A percentile compares a stretch with the other conserved stretches of the same genome.
These are phyloP conservation scores for Vicugna pacos DNA, from an alignment of 2,113 vertebrate genomes.

Conservation along the genomic window DNA sequence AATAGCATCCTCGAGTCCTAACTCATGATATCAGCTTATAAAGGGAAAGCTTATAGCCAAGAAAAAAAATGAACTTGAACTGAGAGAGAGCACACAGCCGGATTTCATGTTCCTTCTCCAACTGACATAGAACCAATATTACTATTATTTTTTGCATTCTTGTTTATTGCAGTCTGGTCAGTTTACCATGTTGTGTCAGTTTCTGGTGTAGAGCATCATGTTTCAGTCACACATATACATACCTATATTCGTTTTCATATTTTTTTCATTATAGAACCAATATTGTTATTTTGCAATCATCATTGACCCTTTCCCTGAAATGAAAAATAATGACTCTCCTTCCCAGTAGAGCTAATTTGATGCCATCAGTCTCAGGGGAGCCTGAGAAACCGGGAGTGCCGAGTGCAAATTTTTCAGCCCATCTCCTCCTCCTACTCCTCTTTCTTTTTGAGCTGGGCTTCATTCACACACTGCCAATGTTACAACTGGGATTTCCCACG, in stretches of 20 bases:
- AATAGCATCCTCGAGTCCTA: not conserved
- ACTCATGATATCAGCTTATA: not conserved
- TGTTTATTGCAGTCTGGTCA: no score
- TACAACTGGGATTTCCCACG: not conserved
- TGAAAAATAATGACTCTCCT: not conserved
- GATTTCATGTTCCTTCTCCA: not conserved
- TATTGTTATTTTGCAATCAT: not conserved
- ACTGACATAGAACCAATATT: not conserved
- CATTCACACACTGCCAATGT: not conserved
- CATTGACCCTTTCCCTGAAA: not conserved
- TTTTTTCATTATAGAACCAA: not conserved
- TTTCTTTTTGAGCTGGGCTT: not conserved
- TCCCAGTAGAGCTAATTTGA: not conserved
- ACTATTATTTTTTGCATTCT: no score
- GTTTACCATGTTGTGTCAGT: no score
- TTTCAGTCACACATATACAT: no score
- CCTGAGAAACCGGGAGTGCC: not conserved
- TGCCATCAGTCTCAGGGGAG: not conserved
- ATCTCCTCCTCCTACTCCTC: no score
- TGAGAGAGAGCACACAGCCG: not conserved
- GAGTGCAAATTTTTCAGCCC: not conserved
- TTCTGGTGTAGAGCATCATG: no score
- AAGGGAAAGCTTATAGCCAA: not conserved
- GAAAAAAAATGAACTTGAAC: not conserved
- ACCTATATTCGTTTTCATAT: no score